phyloP scores from a whole-genome alignment of 2,797 vertebrate species.

The Lophius americanus region DNA sequence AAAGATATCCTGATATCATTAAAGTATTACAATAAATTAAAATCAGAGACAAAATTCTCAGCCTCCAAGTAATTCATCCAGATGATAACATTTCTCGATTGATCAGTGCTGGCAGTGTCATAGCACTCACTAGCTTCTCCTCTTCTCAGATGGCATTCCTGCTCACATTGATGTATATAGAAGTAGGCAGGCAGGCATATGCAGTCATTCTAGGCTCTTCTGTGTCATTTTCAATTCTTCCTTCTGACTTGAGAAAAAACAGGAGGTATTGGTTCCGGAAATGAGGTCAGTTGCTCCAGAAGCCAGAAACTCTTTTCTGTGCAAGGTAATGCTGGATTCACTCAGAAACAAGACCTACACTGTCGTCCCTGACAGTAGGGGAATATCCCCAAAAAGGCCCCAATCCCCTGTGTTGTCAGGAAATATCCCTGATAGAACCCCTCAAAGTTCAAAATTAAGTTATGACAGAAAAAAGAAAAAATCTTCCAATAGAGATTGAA shows the following conservation, averaged over 20 bases:
- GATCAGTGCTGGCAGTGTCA: slow-evolving; percentile 65
- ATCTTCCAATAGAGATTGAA: too few relatives aligned
- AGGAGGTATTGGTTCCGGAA: slow-evolving; percentile 38
- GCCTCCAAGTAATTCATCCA: slow-evolving; percentile 61
- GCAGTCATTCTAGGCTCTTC: slow-evolving; percentile 52
- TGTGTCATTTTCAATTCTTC: slow-evolving; percentile 50
- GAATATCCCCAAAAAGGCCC: too few relatives aligned
- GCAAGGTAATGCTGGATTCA: slow-evolving; percentile 32
- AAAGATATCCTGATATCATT: slow-evolving; percentile 61
- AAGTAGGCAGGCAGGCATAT: slow-evolving; percentile 59
- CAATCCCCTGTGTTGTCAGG: too few relatives aligned
- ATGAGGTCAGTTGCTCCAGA: slow-evolving; percentile 47
- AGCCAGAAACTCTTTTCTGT: slow-evolving; percentile 42
- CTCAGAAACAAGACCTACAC: neutral
- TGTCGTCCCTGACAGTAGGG: too few relatives aligned
- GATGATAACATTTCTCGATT: slow-evolving; percentile 68
- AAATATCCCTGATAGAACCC: too few relatives aligned
- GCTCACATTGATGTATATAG: slow-evolving; percentile 56
- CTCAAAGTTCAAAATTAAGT: too few relatives aligned
- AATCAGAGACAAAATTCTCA: slow-evolving; percentile 61
- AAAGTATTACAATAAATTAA: slow-evolving; percentile 57
- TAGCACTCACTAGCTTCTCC: slow-evolving; percentile 47
- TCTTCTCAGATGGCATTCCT: slow-evolving; percentile 61
- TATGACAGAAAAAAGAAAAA: too few relatives aligned
- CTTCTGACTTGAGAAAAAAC: slow-evolving; percentile 40